Base-by-base conservation (phyloP, 2,113 vertebrate genomes). In the Hylia prasina region DNA sequence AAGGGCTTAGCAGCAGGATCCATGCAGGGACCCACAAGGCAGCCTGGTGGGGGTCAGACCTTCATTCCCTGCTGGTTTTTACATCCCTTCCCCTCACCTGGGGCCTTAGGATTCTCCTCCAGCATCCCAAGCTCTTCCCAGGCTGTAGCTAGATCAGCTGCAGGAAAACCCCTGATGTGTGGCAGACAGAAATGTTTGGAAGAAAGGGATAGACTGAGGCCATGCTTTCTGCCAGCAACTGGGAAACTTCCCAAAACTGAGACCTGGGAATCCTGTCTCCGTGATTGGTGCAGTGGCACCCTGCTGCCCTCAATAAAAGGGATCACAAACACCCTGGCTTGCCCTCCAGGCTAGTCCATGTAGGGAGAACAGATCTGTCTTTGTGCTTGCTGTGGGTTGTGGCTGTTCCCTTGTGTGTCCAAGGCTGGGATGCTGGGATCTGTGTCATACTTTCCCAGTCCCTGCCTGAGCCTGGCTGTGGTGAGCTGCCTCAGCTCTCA, bases 11-110 rank as follows among this genome's bases (percentile, higher is more conserved):
- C 19, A 8, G 47, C 50, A 77, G 65, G 47, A 35, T 35, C 48
- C 11, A 0, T 2, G 1, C 50, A 57, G 57, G 37, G 19, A 22
- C 54, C 25, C 3, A 0, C 0, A 0, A 28, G 47, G 35, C 45
- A 71, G 48, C 48, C 31, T 31, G 6, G 7, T 30, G 57, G 58
- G 39, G 13, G 50, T 72, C 58, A 69, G 44, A 14, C 39, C 44
- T 39, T 89, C 2, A 0, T 75, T 71, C 47, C 40, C 33, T 71
- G 35, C 23, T 70, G 9, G 9, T 58, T 45, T 82, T 28, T 72
- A 31, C 20, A 5, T 22, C 18, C 5, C 27, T 78, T 89, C 21
- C 16, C 12, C 3, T 71, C 69, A 84, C 13, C 3, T 66, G 63
- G 25, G 21, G 7, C 22, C 6, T 30, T 33, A 11, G 25, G 50